Evolutionary conservation across 2,888 invertebrate species (phyloP).

Genomic region (Erannis defoliaria): DNA sequence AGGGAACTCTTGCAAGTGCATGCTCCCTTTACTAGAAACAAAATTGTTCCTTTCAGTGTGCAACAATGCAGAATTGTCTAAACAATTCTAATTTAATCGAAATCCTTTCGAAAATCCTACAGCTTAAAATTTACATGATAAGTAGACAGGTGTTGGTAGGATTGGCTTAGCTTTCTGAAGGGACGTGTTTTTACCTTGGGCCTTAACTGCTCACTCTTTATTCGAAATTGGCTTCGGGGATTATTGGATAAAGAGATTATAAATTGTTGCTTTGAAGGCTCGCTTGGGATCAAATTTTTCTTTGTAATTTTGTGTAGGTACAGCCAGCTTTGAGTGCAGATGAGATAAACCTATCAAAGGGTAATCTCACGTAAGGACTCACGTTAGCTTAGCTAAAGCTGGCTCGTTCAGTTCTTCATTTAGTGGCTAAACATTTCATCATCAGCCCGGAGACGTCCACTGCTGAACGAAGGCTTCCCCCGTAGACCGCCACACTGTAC

Average conservation of each 20-base stretch:
- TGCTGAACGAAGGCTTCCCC: no score
- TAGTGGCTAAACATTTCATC: background rate
- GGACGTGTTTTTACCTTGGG: conserved; percentile 69
- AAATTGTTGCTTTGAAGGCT: conserved; percentile 56
- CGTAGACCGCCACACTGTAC: no score
- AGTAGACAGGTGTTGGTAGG: conserved; percentile 61
- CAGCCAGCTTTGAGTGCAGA: conserved; percentile 22
- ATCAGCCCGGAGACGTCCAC: no score
- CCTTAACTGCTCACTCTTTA: conserved; percentile 71
- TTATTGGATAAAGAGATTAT: conserved; percentile 71
- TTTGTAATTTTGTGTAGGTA: conserved; percentile 37
- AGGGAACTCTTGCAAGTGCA: no score
- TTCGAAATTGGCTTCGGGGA: conserved; percentile 68
- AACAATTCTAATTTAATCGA: conserved; percentile 61
- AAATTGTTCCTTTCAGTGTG: no score
- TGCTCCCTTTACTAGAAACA: no score
- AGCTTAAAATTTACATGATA: conserved; percentile 74
- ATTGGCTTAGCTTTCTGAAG: conserved; percentile 61
- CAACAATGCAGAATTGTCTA: conserved; percentile 54
- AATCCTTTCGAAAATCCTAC: conserved; percentile 65
- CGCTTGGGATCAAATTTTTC: conserved; percentile 51
- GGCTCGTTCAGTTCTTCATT: background rate
- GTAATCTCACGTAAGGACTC: background rate
- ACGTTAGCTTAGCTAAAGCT: conserved; percentile 18
- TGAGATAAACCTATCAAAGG: conserved; percentile 30